These are phyloP conservation scores for Arion vulgaris DNA, from an alignment of 1,140 invertebrate genomes.

Conservation along the genomic window DNA sequence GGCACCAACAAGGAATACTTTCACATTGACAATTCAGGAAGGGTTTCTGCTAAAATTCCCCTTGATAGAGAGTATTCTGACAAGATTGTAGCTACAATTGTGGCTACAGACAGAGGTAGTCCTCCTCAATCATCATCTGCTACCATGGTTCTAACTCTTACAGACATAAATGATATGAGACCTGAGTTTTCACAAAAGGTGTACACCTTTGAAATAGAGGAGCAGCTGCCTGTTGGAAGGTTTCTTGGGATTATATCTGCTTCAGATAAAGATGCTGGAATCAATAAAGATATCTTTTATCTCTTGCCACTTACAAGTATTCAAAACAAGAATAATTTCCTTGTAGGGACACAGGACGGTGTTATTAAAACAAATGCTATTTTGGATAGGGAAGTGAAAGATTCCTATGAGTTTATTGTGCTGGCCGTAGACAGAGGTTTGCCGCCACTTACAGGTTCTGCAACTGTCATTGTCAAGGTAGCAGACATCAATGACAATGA, in stretches of 20 bases:
- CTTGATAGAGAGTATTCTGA: conserved; percentile 48
- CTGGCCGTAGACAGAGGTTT: conserved; percentile 69
- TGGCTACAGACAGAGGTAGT: conserved; percentile 44
- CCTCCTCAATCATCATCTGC: conserved; percentile 46
- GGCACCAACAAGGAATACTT: conserved; percentile 52
- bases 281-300: conserved; percentile 77
- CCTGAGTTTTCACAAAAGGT: conserved; percentile 79
- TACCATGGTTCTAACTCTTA: conserved; percentile 83
- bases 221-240: conserved; percentile 41
- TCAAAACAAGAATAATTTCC: conserved; percentile 35
- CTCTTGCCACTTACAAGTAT: conserved; percentile 73
- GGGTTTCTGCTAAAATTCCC: conserved; percentile 37
- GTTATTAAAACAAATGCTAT: conserved; percentile 76
- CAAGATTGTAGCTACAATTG: conserved; percentile 42
- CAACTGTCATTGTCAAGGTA: conserved; percentile 78
- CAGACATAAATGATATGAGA: conserved; percentile 92
- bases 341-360: conserved; percentile 33
- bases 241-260: conserved; percentile 51
- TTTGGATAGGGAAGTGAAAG: conserved; percentile 87
- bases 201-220: conserved; percentile 45
- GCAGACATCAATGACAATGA: conserved; percentile 93
- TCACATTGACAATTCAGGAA: conserved; percentile 38
- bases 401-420: conserved; percentile 82
- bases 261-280: conserved; percentile 84
- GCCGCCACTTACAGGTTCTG: conserved; percentile 73